Percentiles rank a stretch among this genome's conserved stretches.
Evolutionary conservation across 2,797 vertebrate species (phyloP).

Genomic region (Lutjanus campechanus): DNA sequence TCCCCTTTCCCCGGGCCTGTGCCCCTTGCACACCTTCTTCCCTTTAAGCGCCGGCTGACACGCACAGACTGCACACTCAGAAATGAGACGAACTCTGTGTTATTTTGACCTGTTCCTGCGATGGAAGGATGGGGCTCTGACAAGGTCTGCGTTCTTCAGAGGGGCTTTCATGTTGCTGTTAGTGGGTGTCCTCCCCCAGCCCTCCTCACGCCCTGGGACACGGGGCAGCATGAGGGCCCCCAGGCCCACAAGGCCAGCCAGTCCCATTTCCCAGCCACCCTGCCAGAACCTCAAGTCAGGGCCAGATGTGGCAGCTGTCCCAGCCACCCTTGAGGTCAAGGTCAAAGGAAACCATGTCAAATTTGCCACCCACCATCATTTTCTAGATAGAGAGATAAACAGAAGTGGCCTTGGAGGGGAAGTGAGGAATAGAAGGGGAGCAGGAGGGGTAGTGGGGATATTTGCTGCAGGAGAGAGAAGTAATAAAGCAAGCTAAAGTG

Average conservation of each 20-base stretch:
- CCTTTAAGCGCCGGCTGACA: slow-evolving; percentile 61
- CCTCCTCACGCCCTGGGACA: slow-evolving; percentile 68
- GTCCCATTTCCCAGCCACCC: slow-evolving; percentile 80
- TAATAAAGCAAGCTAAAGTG: slow-evolving; percentile 38
- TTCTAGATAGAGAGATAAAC: slow-evolving; percentile 74
- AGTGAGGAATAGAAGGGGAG: slow-evolving; percentile 35
- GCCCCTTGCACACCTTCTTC: slow-evolving; percentile 62
- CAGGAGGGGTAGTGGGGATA: slow-evolving; percentile 17
- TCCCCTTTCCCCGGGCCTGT: slow-evolving; percentile 34
- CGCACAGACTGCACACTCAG: slow-evolving; percentile 51
- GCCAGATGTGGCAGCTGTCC: slow-evolving; percentile 87
- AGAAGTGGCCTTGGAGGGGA: slow-evolving; percentile 57
- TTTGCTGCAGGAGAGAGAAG: slow-evolving; percentile 29
- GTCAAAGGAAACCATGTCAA: slow-evolving; percentile 86
- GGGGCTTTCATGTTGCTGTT: slow-evolving; percentile 79
- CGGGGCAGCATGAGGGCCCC: slow-evolving; percentile 65
- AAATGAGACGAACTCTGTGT: slow-evolving; percentile 65
- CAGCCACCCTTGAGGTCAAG: slow-evolving; percentile 85
- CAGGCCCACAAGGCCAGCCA: slow-evolving; percentile 76
- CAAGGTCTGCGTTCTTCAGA: slow-evolving; percentile 73
- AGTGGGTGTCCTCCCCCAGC: slow-evolving; percentile 72
- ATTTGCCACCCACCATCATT: slow-evolving; percentile 85
- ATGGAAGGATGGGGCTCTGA: slow-evolving; percentile 72
- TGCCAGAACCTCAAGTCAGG: slow-evolving; percentile 78
- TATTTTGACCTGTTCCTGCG: slow-evolving; percentile 72